Percentiles rank a stretch among this genome's conserved stretches.
Evolutionary conservation across 2,113 vertebrate genomes (phyloP).

Genomic region (Nestor notabilis): DNA sequence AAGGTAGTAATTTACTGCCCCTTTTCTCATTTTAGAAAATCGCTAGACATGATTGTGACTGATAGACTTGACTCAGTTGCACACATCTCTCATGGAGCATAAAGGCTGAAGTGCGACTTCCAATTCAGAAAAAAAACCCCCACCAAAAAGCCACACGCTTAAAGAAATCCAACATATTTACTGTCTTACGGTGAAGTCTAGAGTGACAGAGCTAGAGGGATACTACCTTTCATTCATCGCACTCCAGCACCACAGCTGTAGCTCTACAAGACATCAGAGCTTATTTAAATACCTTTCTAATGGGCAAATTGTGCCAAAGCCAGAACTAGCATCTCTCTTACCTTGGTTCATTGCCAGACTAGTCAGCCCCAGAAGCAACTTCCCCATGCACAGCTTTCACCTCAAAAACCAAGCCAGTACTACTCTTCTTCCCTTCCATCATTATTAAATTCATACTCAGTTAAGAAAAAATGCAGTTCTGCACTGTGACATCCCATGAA

Average conservation of each 20-base stretch:
- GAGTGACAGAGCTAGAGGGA: background rate
- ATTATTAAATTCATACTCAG: background rate
- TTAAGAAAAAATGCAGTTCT: background rate
- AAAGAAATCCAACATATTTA: background rate
- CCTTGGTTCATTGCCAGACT: background rate
- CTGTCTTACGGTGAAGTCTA: background rate
- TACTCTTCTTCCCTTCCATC: background rate
- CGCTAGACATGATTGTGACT: background rate
- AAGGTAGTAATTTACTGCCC: background rate
- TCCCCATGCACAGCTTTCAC: background rate
- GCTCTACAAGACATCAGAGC: background rate
- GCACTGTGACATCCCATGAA: background rate
- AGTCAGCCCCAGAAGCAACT: background rate
- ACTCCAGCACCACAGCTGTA: background rate
- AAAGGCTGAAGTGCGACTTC: background rate
- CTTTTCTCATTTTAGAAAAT: constrained; percentile 21
- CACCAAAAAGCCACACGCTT: background rate
- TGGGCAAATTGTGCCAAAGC: background rate
- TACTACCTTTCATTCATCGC: background rate
- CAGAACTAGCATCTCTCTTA: background rate
- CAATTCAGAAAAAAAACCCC: background rate
- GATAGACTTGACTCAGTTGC: constrained; percentile 31
- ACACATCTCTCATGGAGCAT: background rate
- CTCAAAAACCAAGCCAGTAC: background rate
- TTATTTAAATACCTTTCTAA: background rate